Evolutionary conservation across 2,888 invertebrate genomes (phyloP), one percentile per base, ranked within the genome.

Genomic region (Spisula subtruncata): DNA sequence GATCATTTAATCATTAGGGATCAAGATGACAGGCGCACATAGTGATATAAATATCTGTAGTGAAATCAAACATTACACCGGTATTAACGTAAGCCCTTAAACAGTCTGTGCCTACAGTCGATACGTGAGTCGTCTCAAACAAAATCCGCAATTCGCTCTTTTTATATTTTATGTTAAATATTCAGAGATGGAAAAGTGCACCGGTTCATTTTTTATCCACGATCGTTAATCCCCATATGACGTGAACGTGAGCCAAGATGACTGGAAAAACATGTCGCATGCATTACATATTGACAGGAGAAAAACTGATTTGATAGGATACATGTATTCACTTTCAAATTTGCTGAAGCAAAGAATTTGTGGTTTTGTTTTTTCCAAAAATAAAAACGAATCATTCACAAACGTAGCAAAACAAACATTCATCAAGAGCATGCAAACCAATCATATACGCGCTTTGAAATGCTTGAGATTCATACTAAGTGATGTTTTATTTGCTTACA

Each of bases 1-100:
- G 35, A 85, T 80, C 56, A 80, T 35, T 51, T 85, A 85, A 85
- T 85, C 84, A 54, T 56, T 85, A 80, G 80, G 51, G 79, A 85
- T 85, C 41, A 85, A 56, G 79, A 85, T 85, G 79, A 25, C 85
- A 2, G 25, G 56, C 16, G 32, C 12, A 6, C 80, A 35, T 79
- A 41, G 85, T 32, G 85, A 85, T 51, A 2, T 5, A 85, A 35
- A 54, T 54, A 85, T 85, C 79, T 56, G n/a, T 18, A 35, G 29
- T 32, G 1, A 56, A 79, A 85, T 80, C 80, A 80, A 85, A 80
- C 85, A 79, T 41, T 85, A 56, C 54, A 0, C 56, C 14, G 41
- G 75, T 75, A 85, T 85, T 79, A 56, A 56, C 29, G 25, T 80
- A 85, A 80, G 54, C 85, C 80, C 46, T n/a, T 79, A 48, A 46